A percentile compares a stretch with the other conserved stretches of the same genome.
phyloP scores from a whole-genome alignment of 2,888 invertebrate genomes.

The Biston stratarius region DNA sequence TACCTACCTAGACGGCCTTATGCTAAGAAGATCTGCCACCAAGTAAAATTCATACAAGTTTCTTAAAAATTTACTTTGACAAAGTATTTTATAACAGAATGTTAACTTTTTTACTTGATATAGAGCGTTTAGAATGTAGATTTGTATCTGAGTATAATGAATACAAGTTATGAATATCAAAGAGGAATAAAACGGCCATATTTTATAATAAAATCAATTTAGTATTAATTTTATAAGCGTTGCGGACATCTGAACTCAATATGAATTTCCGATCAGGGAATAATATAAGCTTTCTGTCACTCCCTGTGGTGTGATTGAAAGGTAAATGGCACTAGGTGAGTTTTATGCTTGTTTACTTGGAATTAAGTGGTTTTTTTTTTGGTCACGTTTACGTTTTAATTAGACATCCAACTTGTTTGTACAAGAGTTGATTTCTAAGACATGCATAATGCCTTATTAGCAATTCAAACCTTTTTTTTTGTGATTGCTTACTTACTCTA shows the following conservation, averaged over 20 bases:
- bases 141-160: conserved; percentile 29
- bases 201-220: conserved; percentile 30
- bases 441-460: background rate
- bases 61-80: background rate
- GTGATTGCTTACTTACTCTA: background rate
- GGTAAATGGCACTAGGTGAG: conserved; percentile 14
- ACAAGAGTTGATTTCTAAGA: background rate
- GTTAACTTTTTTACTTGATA: background rate
- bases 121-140: conserved; percentile 30
- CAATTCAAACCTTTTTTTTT: background rate
- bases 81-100: conserved; percentile 8
- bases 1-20: too few species aligned
- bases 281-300: conserved; percentile 16
- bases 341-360: conserved; percentile 2
- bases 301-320: conserved; percentile 19
- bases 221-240: conserved; percentile 21
- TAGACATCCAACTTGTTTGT: background rate
- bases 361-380: conserved; percentile 2
- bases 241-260: conserved; percentile 4
- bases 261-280: conserved; percentile 29
- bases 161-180: conserved; percentile 14
- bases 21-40: too few species aligned
- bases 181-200: conserved; percentile 13
- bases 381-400: conserved; percentile 9
- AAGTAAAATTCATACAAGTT: too few species aligned